Evolutionary conservation across 2,888 invertebrate genomes (phyloP), one percentile per base, ranked within the genome.

Genomic region (Yponomeuta cagnagella): DNA sequence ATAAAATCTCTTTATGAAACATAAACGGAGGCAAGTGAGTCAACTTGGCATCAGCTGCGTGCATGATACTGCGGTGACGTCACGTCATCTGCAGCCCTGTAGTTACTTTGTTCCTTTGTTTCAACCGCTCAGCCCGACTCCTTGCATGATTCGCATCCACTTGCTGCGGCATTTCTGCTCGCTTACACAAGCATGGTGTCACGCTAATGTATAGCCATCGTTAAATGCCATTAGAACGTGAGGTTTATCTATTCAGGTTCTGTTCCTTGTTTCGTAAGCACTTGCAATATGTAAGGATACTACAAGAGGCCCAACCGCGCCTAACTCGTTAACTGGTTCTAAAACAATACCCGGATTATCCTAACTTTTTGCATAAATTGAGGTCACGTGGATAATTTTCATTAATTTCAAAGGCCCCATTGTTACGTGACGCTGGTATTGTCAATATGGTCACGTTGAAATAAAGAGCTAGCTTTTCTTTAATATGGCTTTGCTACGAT

Each of bases 181-280:
- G 31, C 52, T 48, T n/a, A n/a, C 52, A 48, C 69, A 69, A 74
- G 77, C 71, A 58, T 75, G 75, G 81, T 84, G 31, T 69, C 52
- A 69, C 52, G 52, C 15, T 67, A 69, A 69, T 52, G 48, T 69
- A 69, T 23, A 31, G 12, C 75, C 73, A 77, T 81, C 78, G 79
- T 78, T 80, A 80, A 82, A 82, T 77, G 79, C 79, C 75, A 79
- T 85, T 86, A 83, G 82, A 82, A 83, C 83, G 83, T 79, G 73
- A 70, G 64, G 73, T 75, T 73, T 76, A 74, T 72, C 72, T 75
- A 75, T 75, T 77, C 77, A 78, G 75, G 79, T 79, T 78, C 79
- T 78, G 77, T 80, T 82, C 80, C 80, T 79, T 74, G 80, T 82
- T 81, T 80, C 80, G 78, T 76, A 82, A 82, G 31, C 77, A 72